Evolutionary conservation across 2,113 vertebrate genomes (phyloP), one percentile per base, ranked within the genome.

Genomic region (Capra hircus): DNA sequence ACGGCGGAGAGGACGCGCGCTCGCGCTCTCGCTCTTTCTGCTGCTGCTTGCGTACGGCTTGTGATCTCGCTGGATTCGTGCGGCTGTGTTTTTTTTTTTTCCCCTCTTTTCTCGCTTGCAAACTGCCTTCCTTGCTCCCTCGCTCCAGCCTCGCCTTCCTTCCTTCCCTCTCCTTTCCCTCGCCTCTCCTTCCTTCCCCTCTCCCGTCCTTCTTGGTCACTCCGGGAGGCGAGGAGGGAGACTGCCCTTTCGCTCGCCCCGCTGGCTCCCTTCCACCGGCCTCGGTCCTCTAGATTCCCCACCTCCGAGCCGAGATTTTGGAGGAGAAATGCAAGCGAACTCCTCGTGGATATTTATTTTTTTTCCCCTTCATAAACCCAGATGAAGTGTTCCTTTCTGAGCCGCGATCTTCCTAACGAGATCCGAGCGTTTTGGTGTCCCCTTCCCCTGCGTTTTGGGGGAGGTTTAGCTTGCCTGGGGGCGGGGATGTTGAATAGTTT

Each of bases 11-110:
- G 97, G 95, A 96, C 97, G 95, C 98, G 98, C 97, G 97, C 97
- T 95, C 74, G 95, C 95, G 96, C 96, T 93, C 96, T 91, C 81
- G 97, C 97, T 95, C 82, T 93, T 60, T 83, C 94, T 94, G 97
- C 98, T 97, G 98, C 98, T 97, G 96, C 97, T 97, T 74, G 97
- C 97, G 97, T 95, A 83, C 90, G 92, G 97, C 98, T 98, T 97
- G 95, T 95, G 94, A 53, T 98, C 95, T 96, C 89, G 96, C 98
- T 98, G 93, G 95, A 95, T 97, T 97, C 95, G 95, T 85, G 97
- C 98, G 98, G 96, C 97, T 96, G 92, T 92, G 53, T 88, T 88
- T 97, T 80, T 67, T 36, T 36, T 36, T 80, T 43, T 3, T 0
- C 6, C 89, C 59, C 88, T 97, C 95, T 94, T 71, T 89, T 59